A percentile compares a stretch with the other conserved stretches of the same genome.
Conservation (phyloP, 2,888 invertebrate species). For the Disparrhopalites patrizii region DNA sequence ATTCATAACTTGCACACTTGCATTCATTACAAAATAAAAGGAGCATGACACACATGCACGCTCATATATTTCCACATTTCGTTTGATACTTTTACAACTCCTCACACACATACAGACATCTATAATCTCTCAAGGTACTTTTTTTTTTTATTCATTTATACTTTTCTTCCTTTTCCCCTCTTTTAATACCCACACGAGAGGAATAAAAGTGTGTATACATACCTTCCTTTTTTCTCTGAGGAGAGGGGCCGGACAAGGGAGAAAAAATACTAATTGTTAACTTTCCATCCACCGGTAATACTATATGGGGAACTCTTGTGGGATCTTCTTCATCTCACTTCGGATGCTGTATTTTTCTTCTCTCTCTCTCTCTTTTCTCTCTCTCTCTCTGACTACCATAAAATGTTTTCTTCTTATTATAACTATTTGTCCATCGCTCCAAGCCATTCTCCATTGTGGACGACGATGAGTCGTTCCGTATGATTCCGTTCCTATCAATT, state of each 20-base stretch:
- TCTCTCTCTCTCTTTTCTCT: neutral
- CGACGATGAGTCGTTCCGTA: neutral
- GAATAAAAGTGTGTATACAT: neutral
- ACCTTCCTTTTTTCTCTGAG: neutral
- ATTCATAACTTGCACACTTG: too few species aligned
- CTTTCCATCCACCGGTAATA: neutral
- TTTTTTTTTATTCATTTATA: neutral
- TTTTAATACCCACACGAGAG: neutral
- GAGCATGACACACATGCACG: too few species aligned
- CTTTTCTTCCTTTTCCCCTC: neutral
- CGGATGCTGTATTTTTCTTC: neutral
- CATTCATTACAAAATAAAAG: too few species aligned
- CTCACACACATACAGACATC: too few species aligned
- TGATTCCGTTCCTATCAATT: neutral
- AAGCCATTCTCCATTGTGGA: too few species aligned
- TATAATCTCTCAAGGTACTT: too few species aligned
- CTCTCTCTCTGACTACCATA: neutral
- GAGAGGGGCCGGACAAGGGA: neutral
- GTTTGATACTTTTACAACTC: too few species aligned
- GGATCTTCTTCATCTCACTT: neutral
- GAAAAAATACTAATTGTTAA: neutral
- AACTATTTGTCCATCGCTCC: too few species aligned
- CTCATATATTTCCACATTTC: too few species aligned
- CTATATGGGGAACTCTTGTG: neutral
- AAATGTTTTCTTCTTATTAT: too few species aligned